Evolutionary conservation across 2,888 invertebrate species (phyloP), one percentile per base, ranked within the genome.

Genomic region (Eugnorisma glareosa): DNA sequence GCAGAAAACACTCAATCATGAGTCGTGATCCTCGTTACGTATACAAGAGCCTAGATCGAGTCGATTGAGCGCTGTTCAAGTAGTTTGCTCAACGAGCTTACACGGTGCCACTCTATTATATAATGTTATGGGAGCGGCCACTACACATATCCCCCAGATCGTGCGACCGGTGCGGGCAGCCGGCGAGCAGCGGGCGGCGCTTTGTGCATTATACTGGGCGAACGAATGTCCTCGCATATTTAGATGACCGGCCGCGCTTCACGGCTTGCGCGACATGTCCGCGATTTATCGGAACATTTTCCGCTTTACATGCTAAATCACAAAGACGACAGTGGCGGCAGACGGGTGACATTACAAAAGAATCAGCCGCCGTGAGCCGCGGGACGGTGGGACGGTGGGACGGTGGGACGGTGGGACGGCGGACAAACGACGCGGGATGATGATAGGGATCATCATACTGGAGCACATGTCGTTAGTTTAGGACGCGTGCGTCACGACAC

Each of bases 11-110:
- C 63, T 73, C 63, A 28, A 37, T 57, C 80, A 73, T 48, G 67
- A 68, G n/a, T 43, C 63, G 63, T 54, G 79, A 48, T 73, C 81
- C 67, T 79, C 57, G 80, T 80, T 57, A 68, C 40, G 63, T 48
- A 73, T 64, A 80, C 57, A 43, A 80, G 63, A 67, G 80, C 35
- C 63, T 35, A 35, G 54, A 73, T 51, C 72, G 48, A 67, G 63
- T 35, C 63, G 67, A 57, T 13, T 31, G 45, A 73, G 61, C 67
- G 40, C 37, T 21, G 67, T 40, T 63, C 54, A 48, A 73, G 79
- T 73, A 68, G 59, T 51, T 51, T 51, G n/a, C n/a, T 79, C 37
- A 63, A 67, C 67, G 24, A 79, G 73, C 67, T 48, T 31, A 48
- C 24, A 24, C 45, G 35, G 61, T 6, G 54, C 35, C 35, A 40